phyloP scores from a whole-genome alignment of 2,888 invertebrate genomes.

The Sialis fuliginosa region DNA sequence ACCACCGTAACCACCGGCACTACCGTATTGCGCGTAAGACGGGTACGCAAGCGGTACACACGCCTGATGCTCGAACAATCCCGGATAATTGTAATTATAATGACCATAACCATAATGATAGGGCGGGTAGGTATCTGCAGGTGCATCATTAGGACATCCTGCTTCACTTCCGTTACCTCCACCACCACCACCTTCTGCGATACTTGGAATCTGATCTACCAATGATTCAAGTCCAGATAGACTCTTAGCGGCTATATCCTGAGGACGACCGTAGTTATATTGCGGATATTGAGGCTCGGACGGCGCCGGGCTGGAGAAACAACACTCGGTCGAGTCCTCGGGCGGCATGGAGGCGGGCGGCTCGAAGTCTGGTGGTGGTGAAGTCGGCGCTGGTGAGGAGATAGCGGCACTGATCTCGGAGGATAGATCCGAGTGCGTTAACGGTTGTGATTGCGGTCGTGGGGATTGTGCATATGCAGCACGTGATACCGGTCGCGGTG shows the following conservation, averaged over 20 bases:
- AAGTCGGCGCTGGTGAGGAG: constrained; percentile 44
- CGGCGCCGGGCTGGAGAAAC: constrained; percentile 30
- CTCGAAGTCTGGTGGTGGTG: constrained; percentile 59
- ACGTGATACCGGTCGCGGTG: constrained; percentile 8
- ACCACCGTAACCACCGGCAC: constrained; percentile 17
- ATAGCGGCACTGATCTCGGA: constrained; percentile 65
- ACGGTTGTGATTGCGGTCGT: constrained; percentile 31
- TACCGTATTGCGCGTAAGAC: constrained; percentile 21
- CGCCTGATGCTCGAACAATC: constrained; percentile 30
- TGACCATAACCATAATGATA: constrained; percentile 10
- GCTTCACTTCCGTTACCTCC: constrained; percentile 8
- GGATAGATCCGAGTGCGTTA: constrained; percentile 54
- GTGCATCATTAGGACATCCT: background rate
- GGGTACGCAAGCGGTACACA: constrained; percentile 25
- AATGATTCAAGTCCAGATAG: constrained; percentile 74
- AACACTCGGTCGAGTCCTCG: constrained; percentile 24
- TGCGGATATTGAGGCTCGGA: constrained; percentile 14
- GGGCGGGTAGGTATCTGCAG: constrained; percentile 9
- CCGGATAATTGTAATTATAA: constrained; percentile 18
- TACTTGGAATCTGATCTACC: constrained; percentile 81
- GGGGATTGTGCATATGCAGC: constrained; percentile 14
- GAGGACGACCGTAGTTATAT: constrained; percentile 18
- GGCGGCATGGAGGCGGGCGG: constrained; percentile 41
- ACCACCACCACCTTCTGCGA: constrained; percentile 48
- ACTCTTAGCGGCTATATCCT: constrained; percentile 72